These are phyloP conservation scores for Bujurquina vittata DNA, from an alignment of 2,113 vertebrate genomes.

Conservation along the genomic window DNA sequence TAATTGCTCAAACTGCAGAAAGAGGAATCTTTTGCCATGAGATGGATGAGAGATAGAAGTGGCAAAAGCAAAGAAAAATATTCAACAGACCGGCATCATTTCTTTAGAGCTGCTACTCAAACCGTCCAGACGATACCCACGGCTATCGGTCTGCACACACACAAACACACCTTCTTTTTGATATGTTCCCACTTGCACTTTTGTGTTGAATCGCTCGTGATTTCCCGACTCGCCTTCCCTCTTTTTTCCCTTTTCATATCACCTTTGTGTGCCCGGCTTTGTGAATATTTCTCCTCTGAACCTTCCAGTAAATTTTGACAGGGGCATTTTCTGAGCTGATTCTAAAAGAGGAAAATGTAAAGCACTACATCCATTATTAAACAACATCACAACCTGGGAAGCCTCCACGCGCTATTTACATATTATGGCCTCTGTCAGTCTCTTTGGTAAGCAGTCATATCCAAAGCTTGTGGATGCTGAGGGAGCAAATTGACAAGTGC, in stretches of 20 bases:
- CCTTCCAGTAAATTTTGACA: slow-evolving; percentile 37
- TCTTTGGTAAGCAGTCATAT: slow-evolving; percentile 17
- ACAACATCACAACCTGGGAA: slow-evolving; percentile 48
- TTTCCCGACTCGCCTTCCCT: slow-evolving; percentile 21
- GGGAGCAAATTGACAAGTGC: slow-evolving; percentile 23
- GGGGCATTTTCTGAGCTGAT: slow-evolving; percentile 30
- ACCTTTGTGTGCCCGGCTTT: slow-evolving; percentile 44
- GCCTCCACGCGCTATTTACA: slow-evolving; percentile 42
- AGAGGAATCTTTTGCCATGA: neutral
- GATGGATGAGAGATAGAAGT: neutral
- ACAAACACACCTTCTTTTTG: slow-evolving; percentile 34
- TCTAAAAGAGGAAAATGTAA: slow-evolving; percentile 56
- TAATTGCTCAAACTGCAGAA: neutral
- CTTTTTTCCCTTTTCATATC: slow-evolving; percentile 22
- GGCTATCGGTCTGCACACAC: slow-evolving; percentile 1
- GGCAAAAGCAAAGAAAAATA: slow-evolving; percentile 10
- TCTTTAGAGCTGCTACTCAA: slow-evolving; percentile 8
- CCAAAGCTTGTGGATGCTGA: neutral
- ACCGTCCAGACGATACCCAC: neutral
- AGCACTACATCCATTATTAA: slow-evolving; percentile 65
- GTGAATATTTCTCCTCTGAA: slow-evolving; percentile 62
- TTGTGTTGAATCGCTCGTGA: slow-evolving; percentile 40
- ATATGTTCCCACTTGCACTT: slow-evolving; percentile 36
- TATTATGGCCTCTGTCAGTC: slow-evolving; percentile 28
- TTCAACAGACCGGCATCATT: neutral